A percentile compares a stretch with the other conserved stretches of the same genome.
phyloP scores from a whole-genome alignment of 1,140 invertebrate genomes.

The Magallana ariakensis region DNA sequence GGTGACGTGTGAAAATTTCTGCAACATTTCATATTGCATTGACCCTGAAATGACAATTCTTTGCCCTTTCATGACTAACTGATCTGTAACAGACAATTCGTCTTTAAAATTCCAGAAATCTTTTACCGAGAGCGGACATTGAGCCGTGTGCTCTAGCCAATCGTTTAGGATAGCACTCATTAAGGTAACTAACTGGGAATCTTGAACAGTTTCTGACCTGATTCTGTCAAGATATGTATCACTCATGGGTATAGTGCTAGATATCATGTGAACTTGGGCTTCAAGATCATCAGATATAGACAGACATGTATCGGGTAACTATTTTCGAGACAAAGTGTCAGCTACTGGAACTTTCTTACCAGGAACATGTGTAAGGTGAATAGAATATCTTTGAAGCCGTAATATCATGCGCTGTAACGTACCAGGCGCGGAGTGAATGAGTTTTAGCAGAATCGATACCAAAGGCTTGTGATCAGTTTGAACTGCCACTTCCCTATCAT shows the following conservation, averaged over 20 bases:
- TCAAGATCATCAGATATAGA: conserved; percentile 31
- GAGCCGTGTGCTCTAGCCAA: conserved; percentile 38
- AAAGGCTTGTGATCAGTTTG: conserved; percentile 32
- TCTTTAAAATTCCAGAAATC: conserved; percentile 56
- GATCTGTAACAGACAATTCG: conserved; percentile 44
- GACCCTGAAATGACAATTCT: conserved; percentile 52
- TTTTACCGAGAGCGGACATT: conserved; percentile 26
- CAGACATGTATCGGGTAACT: conserved; percentile 34
- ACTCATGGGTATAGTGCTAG: conserved; percentile 39
- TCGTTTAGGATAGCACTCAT: conserved; percentile 41
- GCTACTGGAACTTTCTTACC: conserved; percentile 60
- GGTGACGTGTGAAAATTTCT: conserved; percentile 57
- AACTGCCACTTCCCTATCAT: conserved; percentile 17
- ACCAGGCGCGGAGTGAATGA: conserved; percentile 52
- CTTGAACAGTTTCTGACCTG: neutral
- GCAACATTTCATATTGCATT: conserved; percentile 50
- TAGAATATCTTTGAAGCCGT: conserved; percentile 58
- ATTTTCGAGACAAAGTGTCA: conserved; percentile 60
- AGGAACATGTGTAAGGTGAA: conserved; percentile 65
- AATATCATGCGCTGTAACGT: conserved; percentile 64
- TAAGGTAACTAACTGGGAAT: conserved; percentile 40
- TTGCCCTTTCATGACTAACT: conserved; percentile 57
- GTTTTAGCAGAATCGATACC: conserved; percentile 57
- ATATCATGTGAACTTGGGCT: conserved; percentile 43
- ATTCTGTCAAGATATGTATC: conserved; percentile 35